Percentiles rank a stretch among this genome's conserved stretches.
Conservation (phyloP, 2,888 invertebrate genomes). For the Leptura quadrifasciata region DNA sequence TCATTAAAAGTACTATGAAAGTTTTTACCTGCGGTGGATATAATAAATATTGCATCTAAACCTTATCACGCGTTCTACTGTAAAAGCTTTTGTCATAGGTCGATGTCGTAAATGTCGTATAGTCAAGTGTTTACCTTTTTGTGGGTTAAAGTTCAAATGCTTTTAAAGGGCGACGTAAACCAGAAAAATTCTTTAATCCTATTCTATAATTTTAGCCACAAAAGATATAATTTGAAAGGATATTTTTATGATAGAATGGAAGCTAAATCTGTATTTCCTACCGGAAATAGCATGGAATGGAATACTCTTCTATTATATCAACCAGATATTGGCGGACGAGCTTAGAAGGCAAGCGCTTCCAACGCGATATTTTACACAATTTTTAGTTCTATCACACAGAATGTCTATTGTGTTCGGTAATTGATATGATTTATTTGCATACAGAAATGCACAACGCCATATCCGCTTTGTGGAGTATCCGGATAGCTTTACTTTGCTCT, state of each 20-base stretch:
- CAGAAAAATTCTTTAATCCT: not conserved
- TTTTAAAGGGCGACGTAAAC: conserved; percentile 13
- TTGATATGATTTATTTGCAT: conserved; percentile 40
- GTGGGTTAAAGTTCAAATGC: conserved; percentile 16
- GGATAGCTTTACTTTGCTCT: conserved; percentile 6
- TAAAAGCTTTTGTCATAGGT: not conserved
- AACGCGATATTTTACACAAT: conserved; percentile 28
- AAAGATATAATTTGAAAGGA: conserved; percentile 15
- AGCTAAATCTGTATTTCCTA: conserved; percentile 13
- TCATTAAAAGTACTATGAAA: not conserved
- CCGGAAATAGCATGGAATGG: conserved; percentile 17
- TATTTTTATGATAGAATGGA: conserved; percentile 12
- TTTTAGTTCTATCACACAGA: conserved; percentile 33
- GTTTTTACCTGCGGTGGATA: not conserved
- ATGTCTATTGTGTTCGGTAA: conserved; percentile 41
- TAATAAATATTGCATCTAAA: not conserved
- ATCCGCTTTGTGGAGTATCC: conserved; percentile 11
- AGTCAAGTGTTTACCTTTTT: conserved; percentile 6
- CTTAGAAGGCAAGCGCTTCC: conserved; percentile 19
- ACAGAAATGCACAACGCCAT: conserved; percentile 20
- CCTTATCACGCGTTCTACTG: not conserved
- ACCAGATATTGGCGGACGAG: conserved; percentile 26
- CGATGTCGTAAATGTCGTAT: not conserved
- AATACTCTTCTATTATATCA: conserved; percentile 14
- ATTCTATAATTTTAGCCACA: conserved; percentile 11